phyloP scores from a whole-genome alignment of 2,113 vertebrate species.

The Kobus ellipsiprymnus region DNA sequence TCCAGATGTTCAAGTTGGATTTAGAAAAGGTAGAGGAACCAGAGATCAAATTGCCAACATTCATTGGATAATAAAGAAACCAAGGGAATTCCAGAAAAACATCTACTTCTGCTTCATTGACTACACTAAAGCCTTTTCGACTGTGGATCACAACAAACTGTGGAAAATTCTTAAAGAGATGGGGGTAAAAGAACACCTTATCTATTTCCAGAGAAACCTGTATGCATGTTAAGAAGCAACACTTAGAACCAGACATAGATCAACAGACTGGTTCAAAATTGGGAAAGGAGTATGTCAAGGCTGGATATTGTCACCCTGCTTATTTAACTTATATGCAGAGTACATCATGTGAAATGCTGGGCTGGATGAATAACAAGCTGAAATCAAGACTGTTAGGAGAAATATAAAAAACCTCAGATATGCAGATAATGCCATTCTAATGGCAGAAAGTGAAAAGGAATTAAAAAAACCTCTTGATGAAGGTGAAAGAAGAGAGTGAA shows the following conservation, averaged over 20 bases:
- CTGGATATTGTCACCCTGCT: neutral
- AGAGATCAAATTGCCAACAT: neutral
- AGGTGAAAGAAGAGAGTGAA: neutral
- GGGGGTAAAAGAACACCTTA: neutral
- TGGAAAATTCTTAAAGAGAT: neutral
- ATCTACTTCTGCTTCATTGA: neutral
- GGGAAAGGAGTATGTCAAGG: neutral
- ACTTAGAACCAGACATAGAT: neutral
- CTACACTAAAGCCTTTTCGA: neutral
- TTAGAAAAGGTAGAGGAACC: neutral
- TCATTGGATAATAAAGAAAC: neutral
- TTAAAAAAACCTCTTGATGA: neutral
- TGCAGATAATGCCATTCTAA: neutral
- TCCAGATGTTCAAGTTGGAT: neutral
- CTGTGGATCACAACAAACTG: neutral
- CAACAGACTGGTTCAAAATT: neutral
- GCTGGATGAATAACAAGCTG: neutral
- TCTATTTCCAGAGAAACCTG: neutral
- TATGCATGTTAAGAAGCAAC: neutral
- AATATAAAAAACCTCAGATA: neutral
- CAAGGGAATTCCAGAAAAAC: neutral
- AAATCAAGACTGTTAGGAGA: neutral
- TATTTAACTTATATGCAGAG: neutral
- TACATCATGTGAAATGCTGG: neutral
- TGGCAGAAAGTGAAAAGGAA: neutral